Evolutionary conservation across 2,113 vertebrate genomes (phyloP), one percentile per base, ranked within the genome.

Genomic region (Labeo rohita): DNA sequence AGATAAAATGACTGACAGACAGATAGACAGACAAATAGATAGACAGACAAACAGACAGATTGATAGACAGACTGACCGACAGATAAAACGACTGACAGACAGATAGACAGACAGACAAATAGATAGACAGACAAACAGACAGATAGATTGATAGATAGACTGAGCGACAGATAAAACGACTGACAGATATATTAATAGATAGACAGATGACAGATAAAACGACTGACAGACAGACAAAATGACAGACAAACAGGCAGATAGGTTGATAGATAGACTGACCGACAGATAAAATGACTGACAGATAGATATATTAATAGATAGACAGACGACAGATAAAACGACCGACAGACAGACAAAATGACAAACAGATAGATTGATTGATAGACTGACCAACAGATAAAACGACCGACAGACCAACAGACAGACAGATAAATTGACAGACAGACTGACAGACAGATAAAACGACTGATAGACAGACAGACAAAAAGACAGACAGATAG

Each of bases 221-320:
- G 2, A 28, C 28, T 2, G 28, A 28, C 28, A 28, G 28, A 28
- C 28, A 28, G 28, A 28, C 28, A 28, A 28, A 28, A 28, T 28
- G 8, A 70, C 0, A 39, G 6, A 70, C 0, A 70, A 0, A 43
- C 0, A 70, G 66, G 39, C 0, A 70, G 15, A 70, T 0, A 70
- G 36, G 43, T 0, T 50, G 13, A 68, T 0, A 68, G 73, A 28
- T 0, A 50, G 47, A 76, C 0, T 28, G 28, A 28, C 28, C 28
- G 28, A 28, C 28, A n/a, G 28, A 28, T 28, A 28, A 28, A 28
- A 28, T 2, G 28, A 28, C 28, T 28, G 28, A 28, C 28, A 45
- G 4, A 74, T 4, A 43, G 2, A 21, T 1, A 39, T n/a, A n/a
- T n/a, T n/a, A n/a, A 65, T 2, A 21, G 18, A 65, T 0, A 8